Percentiles rank a stretch among this genome's conserved stretches.
Conservation (phyloP, 2,888 invertebrate species). For the Limnephilus marmoratus region DNA sequence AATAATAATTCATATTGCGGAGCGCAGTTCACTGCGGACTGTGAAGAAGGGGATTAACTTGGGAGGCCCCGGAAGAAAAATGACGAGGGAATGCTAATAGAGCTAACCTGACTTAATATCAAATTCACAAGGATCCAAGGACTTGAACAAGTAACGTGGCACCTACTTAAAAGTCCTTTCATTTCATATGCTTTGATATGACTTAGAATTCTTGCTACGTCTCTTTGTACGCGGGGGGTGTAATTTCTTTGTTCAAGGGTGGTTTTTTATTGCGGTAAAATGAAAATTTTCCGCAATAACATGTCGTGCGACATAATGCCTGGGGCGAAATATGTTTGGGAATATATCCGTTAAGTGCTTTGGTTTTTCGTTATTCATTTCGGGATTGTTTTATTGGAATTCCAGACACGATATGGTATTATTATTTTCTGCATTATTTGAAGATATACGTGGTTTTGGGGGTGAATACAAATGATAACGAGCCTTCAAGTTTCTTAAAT, state of each 20-base stretch:
- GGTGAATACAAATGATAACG: background rate
- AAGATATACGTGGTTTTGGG: background rate
- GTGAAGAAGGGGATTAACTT: conserved; percentile 33
- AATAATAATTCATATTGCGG: conserved; percentile 34
- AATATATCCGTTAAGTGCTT: conserved; percentile 22
- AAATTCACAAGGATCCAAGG: background rate
- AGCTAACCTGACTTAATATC: conserved; percentile 21
- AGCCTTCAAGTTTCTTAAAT: background rate
- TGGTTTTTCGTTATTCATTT: conserved; percentile 38
- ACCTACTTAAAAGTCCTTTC: background rate
- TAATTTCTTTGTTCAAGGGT: background rate
- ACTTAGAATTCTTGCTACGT: background rate
- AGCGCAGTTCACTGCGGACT: conserved; percentile 14
- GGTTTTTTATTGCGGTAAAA: background rate
- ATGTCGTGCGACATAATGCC: conserved; percentile 42
- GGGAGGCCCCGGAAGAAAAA: conserved; percentile 46
- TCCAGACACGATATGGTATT: conserved; percentile 10
- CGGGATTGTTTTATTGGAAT: conserved; percentile 19
- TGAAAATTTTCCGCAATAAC: conserved; percentile 47
- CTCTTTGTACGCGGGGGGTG: background rate
- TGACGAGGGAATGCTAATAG: conserved; percentile 56
- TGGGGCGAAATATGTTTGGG: conserved; percentile 32
- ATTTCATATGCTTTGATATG: background rate
- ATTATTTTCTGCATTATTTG: conserved; percentile 14
- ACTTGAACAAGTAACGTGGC: background rate